Conservation (phyloP, 2,888 invertebrate genomes). For the Notocelia uddmanniana region DNA sequence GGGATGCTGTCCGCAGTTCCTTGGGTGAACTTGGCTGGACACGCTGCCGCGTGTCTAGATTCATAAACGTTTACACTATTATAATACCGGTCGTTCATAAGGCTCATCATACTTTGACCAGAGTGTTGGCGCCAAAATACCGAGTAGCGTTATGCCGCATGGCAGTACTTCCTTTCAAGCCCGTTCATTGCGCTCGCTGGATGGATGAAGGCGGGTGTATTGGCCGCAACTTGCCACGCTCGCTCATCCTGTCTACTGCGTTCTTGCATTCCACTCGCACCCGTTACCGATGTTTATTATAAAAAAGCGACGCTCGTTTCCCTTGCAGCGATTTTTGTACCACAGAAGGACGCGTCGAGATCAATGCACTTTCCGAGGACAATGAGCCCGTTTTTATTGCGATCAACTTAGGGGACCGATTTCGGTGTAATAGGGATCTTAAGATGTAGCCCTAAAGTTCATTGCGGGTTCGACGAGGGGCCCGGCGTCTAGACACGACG, state of each 20-base stretch:
- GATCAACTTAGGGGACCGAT: slow-evolving; percentile 61
- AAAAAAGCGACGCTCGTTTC: slow-evolving; percentile 75
- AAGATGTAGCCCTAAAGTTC: slow-evolving; percentile 63
- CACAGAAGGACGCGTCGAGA: slow-evolving; percentile 83
- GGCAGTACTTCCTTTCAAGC: slow-evolving; percentile 48
- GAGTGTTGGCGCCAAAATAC: slow-evolving; percentile 76
- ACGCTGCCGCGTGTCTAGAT: slow-evolving; percentile 3
- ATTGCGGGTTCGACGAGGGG: slow-evolving; percentile 59
- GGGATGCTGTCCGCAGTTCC: too few relatives aligned
- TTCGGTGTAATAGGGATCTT: slow-evolving; percentile 70
- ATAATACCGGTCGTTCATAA: slow-evolving; percentile 33
- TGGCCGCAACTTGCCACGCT: slow-evolving; percentile 81
- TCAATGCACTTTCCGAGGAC: slow-evolving; percentile 86
- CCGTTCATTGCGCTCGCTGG: slow-evolving; percentile 82
- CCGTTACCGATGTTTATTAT: slow-evolving; percentile 56
- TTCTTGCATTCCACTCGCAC: slow-evolving; percentile 74
- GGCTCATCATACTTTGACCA: slow-evolving; percentile 49
- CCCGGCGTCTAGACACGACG: slow-evolving; percentile 79
- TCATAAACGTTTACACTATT: slow-evolving; percentile 26
- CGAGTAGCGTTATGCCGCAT: slow-evolving; percentile 43
- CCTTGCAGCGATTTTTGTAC: slow-evolving; percentile 83
- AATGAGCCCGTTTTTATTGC: slow-evolving; percentile 80
- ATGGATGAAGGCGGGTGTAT: slow-evolving; percentile 71
- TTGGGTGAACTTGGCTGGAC: too few relatives aligned
- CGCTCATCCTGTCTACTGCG: slow-evolving; percentile 84